Conservation (phyloP, 2,888 invertebrate species). For the Drosophila melanocephala region DNA sequence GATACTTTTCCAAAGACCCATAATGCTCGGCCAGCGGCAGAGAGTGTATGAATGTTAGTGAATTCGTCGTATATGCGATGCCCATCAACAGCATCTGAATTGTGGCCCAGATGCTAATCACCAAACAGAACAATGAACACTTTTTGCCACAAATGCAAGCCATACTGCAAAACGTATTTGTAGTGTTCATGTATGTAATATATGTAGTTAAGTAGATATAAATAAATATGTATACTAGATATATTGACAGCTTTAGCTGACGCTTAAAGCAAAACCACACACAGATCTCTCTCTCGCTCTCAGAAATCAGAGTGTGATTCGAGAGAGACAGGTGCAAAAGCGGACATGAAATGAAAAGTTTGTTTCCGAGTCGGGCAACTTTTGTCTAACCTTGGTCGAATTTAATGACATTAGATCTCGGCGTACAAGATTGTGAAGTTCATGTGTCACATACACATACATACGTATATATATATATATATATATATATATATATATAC, state of each 20-base stretch:
- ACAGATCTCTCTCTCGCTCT: too few species aligned
- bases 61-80: slow-evolving; percentile 15
- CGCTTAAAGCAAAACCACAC: slow-evolving; percentile 24
- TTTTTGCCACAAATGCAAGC: slow-evolving; percentile 41
- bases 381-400: slow-evolving; percentile 66
- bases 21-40: slow-evolving; percentile 22
- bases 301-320: not conserved
- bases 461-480: not conserved
- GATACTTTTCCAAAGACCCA: slow-evolving; percentile 21
- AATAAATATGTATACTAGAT: not conserved
- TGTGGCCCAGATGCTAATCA: slow-evolving; percentile 57
- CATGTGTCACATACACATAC: slow-evolving; percentile 33
- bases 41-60: slow-evolving; percentile 25
- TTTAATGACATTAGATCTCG: slow-evolving; percentile 72
- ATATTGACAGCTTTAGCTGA: slow-evolving; percentile 13
- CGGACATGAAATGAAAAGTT: slow-evolving; percentile 61
- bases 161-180: slow-evolving; percentile 20
- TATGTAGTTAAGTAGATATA: not conserved
- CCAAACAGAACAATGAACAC: slow-evolving; percentile 49
- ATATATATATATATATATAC: not conserved
- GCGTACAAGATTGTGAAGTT: slow-evolving; percentile 60
- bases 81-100: slow-evolving; percentile 62
- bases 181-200: not conserved
- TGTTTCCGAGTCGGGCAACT: slow-evolving; percentile 17
- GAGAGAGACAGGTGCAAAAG: slow-evolving; percentile 28